phyloP scores from a whole-genome alignment of 92 coral and sea anemone genomes.

The Desmophyllum pertusum region DNA sequence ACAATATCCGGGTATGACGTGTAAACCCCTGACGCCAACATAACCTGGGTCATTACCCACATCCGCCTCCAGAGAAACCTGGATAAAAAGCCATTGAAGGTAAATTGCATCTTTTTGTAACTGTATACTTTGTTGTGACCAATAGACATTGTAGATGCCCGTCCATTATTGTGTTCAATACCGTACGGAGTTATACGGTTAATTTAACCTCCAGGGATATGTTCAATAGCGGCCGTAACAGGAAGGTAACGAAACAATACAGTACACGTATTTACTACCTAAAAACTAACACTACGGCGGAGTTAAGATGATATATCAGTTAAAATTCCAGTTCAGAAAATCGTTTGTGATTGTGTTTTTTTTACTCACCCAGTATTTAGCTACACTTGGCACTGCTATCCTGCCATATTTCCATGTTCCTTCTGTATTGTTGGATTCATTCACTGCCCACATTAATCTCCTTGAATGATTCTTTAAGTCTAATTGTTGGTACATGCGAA shows the following conservation, averaged over 20 bases:
- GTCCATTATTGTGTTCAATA: too few species aligned
- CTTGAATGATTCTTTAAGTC: constrained; percentile 36
- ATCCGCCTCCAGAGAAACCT: constrained; percentile 60
- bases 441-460: constrained; percentile 65
- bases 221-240: too few species aligned
- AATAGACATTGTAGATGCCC: background rate
- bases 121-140: too few species aligned
- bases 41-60: constrained; percentile 50
- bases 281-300: too few species aligned
- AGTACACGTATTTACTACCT: too few species aligned
- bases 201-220: too few species aligned
- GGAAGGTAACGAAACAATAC: too few species aligned
- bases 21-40: constrained; percentile 53
- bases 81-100: background rate
- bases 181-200: too few species aligned
- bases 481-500: constrained; percentile 62
- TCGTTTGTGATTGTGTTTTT: background rate
- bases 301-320: too few species aligned
- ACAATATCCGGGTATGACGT: constrained; percentile 47
- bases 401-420: constrained; percentile 63
- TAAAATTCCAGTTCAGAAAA: too few species aligned
- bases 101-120: background rate
- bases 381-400: constrained; percentile 60
- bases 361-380: constrained; percentile 57
- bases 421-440: constrained; percentile 44